These are phyloP conservation scores for Vidua chalybeata DNA, from an alignment of 2,113 vertebrate species.

Conservation along the genomic window DNA sequence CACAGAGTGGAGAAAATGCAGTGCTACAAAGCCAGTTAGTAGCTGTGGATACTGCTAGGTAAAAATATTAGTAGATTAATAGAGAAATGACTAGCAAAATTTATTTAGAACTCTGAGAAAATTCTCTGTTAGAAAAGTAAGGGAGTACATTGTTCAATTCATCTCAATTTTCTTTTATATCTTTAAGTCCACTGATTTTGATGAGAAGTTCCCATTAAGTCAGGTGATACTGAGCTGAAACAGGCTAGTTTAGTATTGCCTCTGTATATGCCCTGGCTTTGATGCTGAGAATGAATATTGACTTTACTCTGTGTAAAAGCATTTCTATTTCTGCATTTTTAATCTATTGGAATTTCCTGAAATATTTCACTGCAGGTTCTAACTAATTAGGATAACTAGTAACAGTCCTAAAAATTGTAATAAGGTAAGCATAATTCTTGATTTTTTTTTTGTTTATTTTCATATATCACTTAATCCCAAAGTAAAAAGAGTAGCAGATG, in stretches of 20 bases:
- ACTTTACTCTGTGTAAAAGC: neutral
- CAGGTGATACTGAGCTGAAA: neutral
- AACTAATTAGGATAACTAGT: neutral
- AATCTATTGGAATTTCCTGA: neutral
- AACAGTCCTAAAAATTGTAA: neutral
- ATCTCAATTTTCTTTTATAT: neutral
- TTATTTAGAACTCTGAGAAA: neutral
- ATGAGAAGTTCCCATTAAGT: neutral
- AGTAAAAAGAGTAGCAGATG: neutral
- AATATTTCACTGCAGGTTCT: neutral
- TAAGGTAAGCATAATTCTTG: conserved; percentile 1
- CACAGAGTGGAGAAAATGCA: neutral
- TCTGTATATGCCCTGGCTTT: neutral
- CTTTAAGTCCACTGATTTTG: neutral
- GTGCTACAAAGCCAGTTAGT: neutral
- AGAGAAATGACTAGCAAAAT: neutral
- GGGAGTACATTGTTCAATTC: neutral
- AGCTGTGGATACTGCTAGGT: neutral
- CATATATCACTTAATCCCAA: neutral
- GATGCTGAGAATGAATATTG: neutral
- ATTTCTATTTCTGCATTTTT: neutral
- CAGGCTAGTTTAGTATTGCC: neutral
- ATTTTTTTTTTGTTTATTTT: neutral
- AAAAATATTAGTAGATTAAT: neutral
- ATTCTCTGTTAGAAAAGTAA: neutral